Evolutionary conservation across 2,888 invertebrate species (phyloP).

Genomic region (Ceraclea dissimilis): DNA sequence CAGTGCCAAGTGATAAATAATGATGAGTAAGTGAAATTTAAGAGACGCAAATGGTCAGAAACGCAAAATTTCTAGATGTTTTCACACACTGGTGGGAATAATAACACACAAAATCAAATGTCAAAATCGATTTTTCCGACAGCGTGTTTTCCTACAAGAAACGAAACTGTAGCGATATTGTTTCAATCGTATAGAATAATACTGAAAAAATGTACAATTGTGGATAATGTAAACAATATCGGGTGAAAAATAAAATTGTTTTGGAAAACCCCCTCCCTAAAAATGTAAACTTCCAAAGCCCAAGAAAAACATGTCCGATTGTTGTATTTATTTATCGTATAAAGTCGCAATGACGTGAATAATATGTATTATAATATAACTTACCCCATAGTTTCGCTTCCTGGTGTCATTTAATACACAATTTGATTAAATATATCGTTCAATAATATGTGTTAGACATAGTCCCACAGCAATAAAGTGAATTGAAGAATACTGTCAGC

Average conservation of each 20-base stretch:
- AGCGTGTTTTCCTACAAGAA: neutral
- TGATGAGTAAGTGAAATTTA: no score
- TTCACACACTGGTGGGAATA: neutral
- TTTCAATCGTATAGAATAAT: neutral
- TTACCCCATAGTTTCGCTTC: constrained; percentile 78
- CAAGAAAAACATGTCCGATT: neutral
- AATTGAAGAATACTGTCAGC: neutral
- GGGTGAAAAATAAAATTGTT: constrained; percentile 9
- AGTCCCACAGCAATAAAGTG: neutral
- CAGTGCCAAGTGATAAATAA: no score
- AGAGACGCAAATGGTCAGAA: no score
- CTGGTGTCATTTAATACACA: constrained; percentile 65
- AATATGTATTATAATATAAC: constrained; percentile 30
- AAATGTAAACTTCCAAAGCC: constrained; percentile 31
- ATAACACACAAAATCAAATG: neutral
- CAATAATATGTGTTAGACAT: neutral
- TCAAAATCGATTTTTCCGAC: neutral
- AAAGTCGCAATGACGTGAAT: neutral
- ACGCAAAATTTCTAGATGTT: no score
- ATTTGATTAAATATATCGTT: neutral
- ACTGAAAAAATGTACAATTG: neutral
- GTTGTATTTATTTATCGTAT: neutral
- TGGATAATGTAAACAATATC: constrained; percentile 9
- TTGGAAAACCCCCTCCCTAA: constrained; percentile 42
- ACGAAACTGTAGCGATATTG: neutral